Base-by-base conservation (phyloP, 2,797 vertebrate genomes). In the Acanthornis magna region DNA sequence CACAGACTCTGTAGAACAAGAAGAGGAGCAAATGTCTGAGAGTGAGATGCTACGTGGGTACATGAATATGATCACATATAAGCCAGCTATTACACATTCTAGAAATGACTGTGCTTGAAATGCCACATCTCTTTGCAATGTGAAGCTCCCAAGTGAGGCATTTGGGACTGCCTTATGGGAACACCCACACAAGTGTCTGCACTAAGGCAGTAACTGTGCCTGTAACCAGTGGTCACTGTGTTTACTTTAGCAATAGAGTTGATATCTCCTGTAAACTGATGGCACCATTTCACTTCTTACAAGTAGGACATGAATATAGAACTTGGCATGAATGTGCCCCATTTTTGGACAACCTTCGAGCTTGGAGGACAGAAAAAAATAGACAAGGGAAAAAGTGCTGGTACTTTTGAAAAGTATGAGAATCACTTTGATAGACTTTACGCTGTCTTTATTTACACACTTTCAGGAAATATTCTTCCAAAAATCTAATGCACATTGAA, bases 111-210 rank as follows among this genome's bases (percentile, higher is more conserved):
- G 27, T 42, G 11, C 8, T 1, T 73, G 47, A 86, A 72, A 83
- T 32, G 9, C 4, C 67, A 71, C 67, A 40, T 55, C 21, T 65
- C 89, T 86, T 53, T 73, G 17, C 34, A 65, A 25, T 16, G 18
- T 45, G 14, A 73, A 62, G 8, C 50, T 70, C 38, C 32, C 22
- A 84, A 50, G 50, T 16, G 30, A 83, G 26, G 9, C 45, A 54
- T 68, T 55, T 72, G n/a, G 19, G 43, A 20, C 16, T 38, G 30
- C 23, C 54, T 83, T 30, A n/a, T 40, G 3, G 27, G 45, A 86
- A 15, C 30, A 68, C 9, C 11, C 25, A 47, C 0, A 0, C 11
- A 57, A 27, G 7, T 5, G 14, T 47, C 15, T 40, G 51, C 73
- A 55, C 21, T 38, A 29, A 66, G 14, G 25, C 23, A 55, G 2